phyloP scores from a whole-genome alignment of 30 jellyfish, hydroid and myxozoan species.

The Clytia hemisphaerica region DNA sequence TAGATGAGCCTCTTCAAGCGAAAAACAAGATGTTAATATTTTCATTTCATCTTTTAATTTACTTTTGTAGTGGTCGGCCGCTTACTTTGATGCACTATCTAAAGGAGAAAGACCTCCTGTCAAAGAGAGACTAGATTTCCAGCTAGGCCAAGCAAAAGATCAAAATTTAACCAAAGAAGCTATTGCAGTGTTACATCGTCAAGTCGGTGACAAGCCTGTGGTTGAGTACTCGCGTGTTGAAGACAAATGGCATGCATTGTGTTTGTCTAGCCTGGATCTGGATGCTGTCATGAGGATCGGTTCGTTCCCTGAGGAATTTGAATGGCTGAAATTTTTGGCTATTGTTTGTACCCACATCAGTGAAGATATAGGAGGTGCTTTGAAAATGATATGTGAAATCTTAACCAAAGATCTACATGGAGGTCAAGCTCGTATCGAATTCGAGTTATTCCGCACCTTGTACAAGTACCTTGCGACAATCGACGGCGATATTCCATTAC shows the following conservation, averaged over 20 bases:
- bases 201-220: slow-evolving; percentile 86
- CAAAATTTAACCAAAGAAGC: slow-evolving; percentile 83
- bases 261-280: slow-evolving; percentile 49
- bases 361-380: slow-evolving; percentile 55
- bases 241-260: slow-evolving; percentile 88
- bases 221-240: slow-evolving; percentile 77
- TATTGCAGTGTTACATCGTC: slow-evolving; percentile 77
- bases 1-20: no score
- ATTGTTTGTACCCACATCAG: slow-evolving; percentile 56
- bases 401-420: slow-evolving; percentile 91
- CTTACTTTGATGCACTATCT: slow-evolving; percentile 78
- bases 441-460: slow-evolving; percentile 50
- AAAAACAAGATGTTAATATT: background rate
- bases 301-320: slow-evolving; percentile 78
- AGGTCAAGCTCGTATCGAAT: slow-evolving; percentile 76
- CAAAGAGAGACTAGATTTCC: slow-evolving; percentile 80
- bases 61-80: slow-evolving; percentile 36
- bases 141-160: slow-evolving; percentile 69
- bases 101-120: slow-evolving; percentile 79
- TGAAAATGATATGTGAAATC: slow-evolving; percentile 70
- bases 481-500: slow-evolving; percentile 82
- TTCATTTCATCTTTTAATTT: background rate
- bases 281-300: slow-evolving; percentile 70
- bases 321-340: slow-evolving; percentile 85
- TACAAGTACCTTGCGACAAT: slow-evolving; percentile 72